phyloP scores from a whole-genome alignment of 64 coral and sea anemone genomes.

The Acropora yongei region DNA sequence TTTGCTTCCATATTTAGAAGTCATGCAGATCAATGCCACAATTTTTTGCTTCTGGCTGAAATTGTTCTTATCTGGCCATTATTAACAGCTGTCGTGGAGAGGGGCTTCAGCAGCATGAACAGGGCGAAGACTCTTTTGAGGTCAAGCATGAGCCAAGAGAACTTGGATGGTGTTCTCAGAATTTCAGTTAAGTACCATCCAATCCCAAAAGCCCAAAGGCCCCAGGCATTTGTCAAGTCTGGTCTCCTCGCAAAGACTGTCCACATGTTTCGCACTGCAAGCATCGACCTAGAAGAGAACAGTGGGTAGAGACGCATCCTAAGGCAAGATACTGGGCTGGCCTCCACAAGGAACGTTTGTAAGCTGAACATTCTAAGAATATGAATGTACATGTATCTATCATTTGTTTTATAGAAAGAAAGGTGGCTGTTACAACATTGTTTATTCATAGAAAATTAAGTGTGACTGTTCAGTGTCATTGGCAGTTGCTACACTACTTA shows the following conservation, averaged over 20 bases:
- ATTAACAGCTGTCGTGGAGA: constrained; percentile 24
- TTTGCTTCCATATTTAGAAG: constrained; percentile 18
- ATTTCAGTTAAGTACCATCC: not conserved
- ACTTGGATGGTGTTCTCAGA: constrained; percentile 7
- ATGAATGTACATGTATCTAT: too few relatives aligned
- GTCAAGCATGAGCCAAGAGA: not conserved
- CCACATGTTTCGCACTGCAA: not conserved
- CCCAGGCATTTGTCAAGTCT: constrained; percentile 22
- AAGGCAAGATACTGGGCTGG: too few relatives aligned
- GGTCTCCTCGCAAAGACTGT: constrained; percentile 12
- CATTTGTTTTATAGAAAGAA: too few relatives aligned
- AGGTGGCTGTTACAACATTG: too few relatives aligned
- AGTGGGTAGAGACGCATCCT: constrained; percentile 21
- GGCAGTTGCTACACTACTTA: too few relatives aligned
- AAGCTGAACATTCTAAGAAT: too few relatives aligned
- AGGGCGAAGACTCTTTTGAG: not conserved
- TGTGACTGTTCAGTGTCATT: too few relatives aligned
- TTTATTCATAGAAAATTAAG: too few relatives aligned
- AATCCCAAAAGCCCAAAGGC: constrained; percentile 15
- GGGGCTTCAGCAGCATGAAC: constrained; percentile 41
- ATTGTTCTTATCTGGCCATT: constrained; percentile 32
- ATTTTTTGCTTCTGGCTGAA: constrained; percentile 11
- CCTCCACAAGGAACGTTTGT: not conserved
- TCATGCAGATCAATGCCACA: not conserved
- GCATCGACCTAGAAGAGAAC: constrained; percentile 19